Evolutionary conservation across 2,113 vertebrate genomes (phyloP).

Genomic region (Otus sunia): DNA sequence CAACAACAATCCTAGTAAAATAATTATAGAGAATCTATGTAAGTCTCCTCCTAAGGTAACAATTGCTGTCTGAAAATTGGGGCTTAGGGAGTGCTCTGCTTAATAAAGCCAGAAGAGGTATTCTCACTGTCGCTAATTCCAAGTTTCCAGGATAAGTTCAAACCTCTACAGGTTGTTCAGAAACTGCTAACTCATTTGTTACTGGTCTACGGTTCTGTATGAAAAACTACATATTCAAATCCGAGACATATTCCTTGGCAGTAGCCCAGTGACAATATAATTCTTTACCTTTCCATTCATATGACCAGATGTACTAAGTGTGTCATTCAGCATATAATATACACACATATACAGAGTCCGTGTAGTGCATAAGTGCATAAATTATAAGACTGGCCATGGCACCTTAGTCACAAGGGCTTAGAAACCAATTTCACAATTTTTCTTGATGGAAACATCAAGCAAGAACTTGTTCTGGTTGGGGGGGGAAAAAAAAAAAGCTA

Average conservation of each 20-base stretch:
- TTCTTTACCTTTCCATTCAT: background rate
- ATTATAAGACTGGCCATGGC: background rate
- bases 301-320: background rate
- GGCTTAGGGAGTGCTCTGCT: background rate
- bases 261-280: background rate
- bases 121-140: background rate
- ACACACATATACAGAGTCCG: no score
- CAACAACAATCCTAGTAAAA: background rate
- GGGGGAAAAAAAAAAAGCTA: background rate
- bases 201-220: background rate
- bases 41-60: background rate
- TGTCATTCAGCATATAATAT: background rate
- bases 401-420: background rate
- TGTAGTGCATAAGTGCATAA: background rate
- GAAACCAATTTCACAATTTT: rapidly evolving
- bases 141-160: background rate
- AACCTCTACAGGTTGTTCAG: background rate
- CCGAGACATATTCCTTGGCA: background rate
- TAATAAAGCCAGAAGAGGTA: background rate
- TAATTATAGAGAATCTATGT: background rate
- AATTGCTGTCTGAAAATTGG: background rate
- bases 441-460: background rate
- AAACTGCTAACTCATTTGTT: background rate
- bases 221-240: background rate
- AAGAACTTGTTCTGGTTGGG: background rate